phyloP scores from a whole-genome alignment of 2,113 vertebrate genomes.

The Hemibates koningsi region DNA sequence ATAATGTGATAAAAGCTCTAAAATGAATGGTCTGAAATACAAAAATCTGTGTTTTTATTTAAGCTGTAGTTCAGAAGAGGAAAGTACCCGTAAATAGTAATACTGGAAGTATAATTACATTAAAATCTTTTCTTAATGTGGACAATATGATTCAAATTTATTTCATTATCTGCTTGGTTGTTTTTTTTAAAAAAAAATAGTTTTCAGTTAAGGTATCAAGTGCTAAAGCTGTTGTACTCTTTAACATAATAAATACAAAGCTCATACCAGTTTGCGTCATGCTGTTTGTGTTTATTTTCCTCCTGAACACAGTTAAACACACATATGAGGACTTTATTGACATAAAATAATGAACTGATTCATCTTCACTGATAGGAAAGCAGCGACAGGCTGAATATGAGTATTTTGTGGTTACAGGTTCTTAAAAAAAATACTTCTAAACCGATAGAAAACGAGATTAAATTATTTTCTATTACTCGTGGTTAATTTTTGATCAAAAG shows the following conservation, averaged over 20 bases:
- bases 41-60: not conserved
- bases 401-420: not conserved
- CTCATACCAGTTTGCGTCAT: not conserved
- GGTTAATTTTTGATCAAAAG: not conserved
- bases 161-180: not conserved
- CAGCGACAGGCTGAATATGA: not conserved
- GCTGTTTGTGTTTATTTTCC: not conserved
- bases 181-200: accelerated
- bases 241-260: not conserved
- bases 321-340: not conserved
- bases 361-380: not conserved
- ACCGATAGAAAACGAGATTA: not conserved
- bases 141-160: not conserved
- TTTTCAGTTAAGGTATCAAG: not conserved
- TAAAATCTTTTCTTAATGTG: not conserved
- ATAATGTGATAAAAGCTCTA: not conserved
- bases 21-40: not conserved
- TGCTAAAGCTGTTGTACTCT: not conserved
- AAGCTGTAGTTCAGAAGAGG: not conserved
- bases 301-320: not conserved
- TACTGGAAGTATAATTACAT: not conserved
- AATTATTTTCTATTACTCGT: not conserved
- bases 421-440: not conserved
- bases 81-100: not conserved
- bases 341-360: not conserved